Conservation (phyloP, 30 jellyfish, hydroid and myxozoan genomes). For the Cassiopea xamachana region DNA sequence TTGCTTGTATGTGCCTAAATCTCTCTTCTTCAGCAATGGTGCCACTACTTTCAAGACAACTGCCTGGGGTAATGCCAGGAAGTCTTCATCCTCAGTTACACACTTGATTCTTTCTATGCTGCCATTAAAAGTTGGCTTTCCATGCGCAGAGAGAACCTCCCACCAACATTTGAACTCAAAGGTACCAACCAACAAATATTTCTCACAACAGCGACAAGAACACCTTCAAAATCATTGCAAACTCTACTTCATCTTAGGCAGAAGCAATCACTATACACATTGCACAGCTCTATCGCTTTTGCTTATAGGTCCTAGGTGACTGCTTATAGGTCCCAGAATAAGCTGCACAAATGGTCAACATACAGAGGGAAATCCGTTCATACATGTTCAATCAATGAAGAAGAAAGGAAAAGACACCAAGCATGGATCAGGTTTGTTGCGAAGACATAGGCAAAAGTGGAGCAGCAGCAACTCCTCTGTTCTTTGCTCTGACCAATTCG, state of each 20-base stretch:
- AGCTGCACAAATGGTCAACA: no score
- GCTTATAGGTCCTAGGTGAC: not conserved
- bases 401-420: no score
- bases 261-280: not conserved
- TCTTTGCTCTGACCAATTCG: no score
- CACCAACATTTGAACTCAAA: no score
- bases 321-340: not conserved
- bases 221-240: not conserved
- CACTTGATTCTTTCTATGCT: slow-evolving; percentile 15
- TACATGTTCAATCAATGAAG: no score
- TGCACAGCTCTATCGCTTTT: not conserved
- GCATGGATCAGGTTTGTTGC: no score
- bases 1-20: not conserved
- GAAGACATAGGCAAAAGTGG: no score
- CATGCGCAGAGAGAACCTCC: no score
- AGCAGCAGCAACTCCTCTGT: no score
- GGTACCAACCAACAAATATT: not conserved
- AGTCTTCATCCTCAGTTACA: slow-evolving; percentile 19
- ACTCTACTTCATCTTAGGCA: not conserved
- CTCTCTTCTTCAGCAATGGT: slow-evolving; percentile 24
- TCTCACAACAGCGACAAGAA: not conserved
- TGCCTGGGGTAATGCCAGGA: slow-evolving; percentile 12
- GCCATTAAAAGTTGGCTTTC: slow-evolving; percentile 8
- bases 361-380: no score
- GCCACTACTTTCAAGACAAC: slow-evolving; percentile 15